Percentiles rank a stretch among this genome's conserved stretches.
Evolutionary conservation across 1,140 invertebrate species (phyloP).

Genomic region (Drosophila rhopaloa): DNA sequence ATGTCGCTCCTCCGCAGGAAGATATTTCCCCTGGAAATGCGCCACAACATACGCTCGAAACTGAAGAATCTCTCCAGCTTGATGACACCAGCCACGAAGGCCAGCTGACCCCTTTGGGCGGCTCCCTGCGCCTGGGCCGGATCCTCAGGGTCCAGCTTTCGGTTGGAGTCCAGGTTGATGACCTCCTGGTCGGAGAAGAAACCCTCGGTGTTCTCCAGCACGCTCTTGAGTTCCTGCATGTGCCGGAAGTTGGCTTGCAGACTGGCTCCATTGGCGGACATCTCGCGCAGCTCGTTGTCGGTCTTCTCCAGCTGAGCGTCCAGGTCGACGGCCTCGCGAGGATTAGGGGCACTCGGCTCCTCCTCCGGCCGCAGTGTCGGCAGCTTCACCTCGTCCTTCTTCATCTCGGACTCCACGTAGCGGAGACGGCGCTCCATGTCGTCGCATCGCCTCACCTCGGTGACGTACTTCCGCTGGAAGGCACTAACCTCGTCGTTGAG

Average conservation of each 20-base stretch:
- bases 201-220: slow-evolving; percentile 95
- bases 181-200: slow-evolving; percentile 80
- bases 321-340: slow-evolving; percentile 95
- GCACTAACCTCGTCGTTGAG: slow-evolving; percentile 96
- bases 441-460: slow-evolving; percentile 96
- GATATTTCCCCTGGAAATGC: slow-evolving; percentile 88
- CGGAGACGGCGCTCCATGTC: slow-evolving; percentile 97
- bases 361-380: slow-evolving; percentile 93
- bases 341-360: slow-evolving; percentile 98
- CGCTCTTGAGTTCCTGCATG: slow-evolving; percentile 96
- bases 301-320: slow-evolving; percentile 96
- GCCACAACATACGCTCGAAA: slow-evolving; percentile 94
- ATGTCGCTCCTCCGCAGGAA: slow-evolving; percentile 88
- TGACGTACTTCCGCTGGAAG: slow-evolving; percentile 97
- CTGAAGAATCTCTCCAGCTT: slow-evolving; percentile 89
- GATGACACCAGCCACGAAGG: slow-evolving; percentile 88
- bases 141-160: slow-evolving; percentile 92
- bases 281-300: slow-evolving; percentile 95
- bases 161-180: slow-evolving; percentile 86
- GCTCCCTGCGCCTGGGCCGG: slow-evolving; percentile 88
- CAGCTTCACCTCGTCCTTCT: slow-evolving; percentile 93
- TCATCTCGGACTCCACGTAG: slow-evolving; percentile 97
- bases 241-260: slow-evolving; percentile 97
- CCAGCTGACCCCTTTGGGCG: slow-evolving; percentile 86
- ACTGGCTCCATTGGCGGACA: slow-evolving; percentile 97